Evolutionary conservation across 2,797 vertebrate genomes (phyloP), one percentile per base, ranked within the genome.

Genomic region (Moxostoma hubbsi): DNA sequence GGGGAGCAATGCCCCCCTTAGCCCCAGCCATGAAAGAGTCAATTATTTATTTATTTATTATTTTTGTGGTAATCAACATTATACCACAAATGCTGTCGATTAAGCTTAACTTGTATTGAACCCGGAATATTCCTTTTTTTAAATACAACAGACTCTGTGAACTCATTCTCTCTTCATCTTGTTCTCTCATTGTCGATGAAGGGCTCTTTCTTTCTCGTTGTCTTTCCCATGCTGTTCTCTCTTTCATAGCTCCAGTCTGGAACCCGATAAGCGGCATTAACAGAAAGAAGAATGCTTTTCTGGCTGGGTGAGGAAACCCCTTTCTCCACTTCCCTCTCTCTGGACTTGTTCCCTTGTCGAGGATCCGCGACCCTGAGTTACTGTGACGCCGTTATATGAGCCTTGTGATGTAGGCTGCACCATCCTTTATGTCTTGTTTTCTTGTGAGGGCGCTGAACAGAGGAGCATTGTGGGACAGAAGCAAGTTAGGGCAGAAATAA

Each of bases 261-360:
- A 95, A 95, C 88, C 85, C 80, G 88, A 94, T 92, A 90, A 92
- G 88, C 86, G 89, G 92, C 86, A 85, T 87, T 89, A 93, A 91
- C 85, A 87, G 85, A 86, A 92, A 89, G 86, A 90, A 87, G 92
- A 94, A 93, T 90, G 85, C 85, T 91, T 94, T 86, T 87, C 86
- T 82, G 82, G 82, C 75, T 77, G 47, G 64, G 73, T 79, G 88
- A 87, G 84, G 77, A 92, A 88, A 88, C 82, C 90, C 53, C 12
- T 87, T 82, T 76, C 81, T 84, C 85, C 82, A 83, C 73, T 81
- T 80, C 5, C 5, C 7, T 73, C 74, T 51, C 11, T 9, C 15
- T 57, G 51, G 47, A 24, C 36, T 43, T 9, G 36, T 61, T 5
- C 2, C 61, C 58, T 4, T 36, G 51, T 9, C 75, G 46, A 47